These are phyloP conservation scores for Polypedilum pembai DNA, from an alignment of 1,140 invertebrate genomes.

Conservation along the genomic window DNA sequence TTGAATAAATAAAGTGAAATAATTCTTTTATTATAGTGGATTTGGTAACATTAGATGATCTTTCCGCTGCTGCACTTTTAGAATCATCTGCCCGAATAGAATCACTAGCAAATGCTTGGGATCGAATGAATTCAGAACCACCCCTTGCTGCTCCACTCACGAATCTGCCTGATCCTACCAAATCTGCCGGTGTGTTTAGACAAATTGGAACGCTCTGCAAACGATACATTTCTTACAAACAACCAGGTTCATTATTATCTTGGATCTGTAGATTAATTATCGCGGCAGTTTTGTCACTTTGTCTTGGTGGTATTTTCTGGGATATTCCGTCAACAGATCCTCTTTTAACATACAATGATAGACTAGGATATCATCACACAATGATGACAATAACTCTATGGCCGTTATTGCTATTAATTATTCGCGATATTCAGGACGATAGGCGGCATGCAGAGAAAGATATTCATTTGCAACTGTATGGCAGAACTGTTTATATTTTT, in stretches of 20 bases:
- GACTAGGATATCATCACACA: conserved; percentile 77
- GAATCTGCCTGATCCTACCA: conserved; percentile 40
- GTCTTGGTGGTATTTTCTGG: conserved; percentile 84
- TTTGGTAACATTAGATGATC: conserved; percentile 83
- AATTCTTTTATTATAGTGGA: conserved; percentile 70
- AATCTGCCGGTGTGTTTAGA: conserved; percentile 45
- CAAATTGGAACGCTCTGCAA: conserved; percentile 40
- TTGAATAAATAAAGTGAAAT: too few relatives aligned
- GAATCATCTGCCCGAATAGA: conserved; percentile 90
- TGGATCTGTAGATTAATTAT: conserved; percentile 69
- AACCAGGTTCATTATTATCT: conserved; percentile 74
- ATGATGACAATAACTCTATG: conserved; percentile 67
- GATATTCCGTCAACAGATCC: conserved; percentile 68
- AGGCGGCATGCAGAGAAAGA: conserved; percentile 67
- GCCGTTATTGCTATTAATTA: conserved; percentile 63
- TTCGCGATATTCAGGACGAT: conserved; percentile 59
- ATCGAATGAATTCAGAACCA: conserved; percentile 43
- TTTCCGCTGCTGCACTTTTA: conserved; percentile 86
- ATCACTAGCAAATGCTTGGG: conserved; percentile 69
- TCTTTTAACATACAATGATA: conserved; percentile 62
- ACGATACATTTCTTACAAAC: conserved; percentile 62
- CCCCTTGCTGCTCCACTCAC: conserved; percentile 41
- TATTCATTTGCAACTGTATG: conserved; percentile 69
- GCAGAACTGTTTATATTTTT: conserved; percentile 66
- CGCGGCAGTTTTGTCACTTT: conserved; percentile 68